Base-by-base conservation (phyloP, 2,797 vertebrate genomes). In the Ctenochaetus hawaiiensis region DNA sequence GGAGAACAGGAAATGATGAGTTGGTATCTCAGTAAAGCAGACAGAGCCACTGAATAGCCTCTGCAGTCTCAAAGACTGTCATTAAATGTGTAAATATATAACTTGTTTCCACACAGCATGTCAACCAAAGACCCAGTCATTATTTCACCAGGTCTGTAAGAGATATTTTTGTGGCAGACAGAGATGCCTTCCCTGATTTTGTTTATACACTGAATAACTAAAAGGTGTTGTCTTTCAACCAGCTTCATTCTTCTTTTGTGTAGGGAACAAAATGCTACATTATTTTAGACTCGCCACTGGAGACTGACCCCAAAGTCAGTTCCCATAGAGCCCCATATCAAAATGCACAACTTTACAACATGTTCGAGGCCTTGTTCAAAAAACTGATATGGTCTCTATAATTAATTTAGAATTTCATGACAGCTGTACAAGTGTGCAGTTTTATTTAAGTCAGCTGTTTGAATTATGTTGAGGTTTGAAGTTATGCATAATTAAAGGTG, bases 1-100 rank as follows among this genome's bases (percentile, higher is more conserved):
- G 22, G 18, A 52, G 48, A 62, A 53, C 54, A 52, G 61, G 52
- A 70, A 57, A 34, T 43, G 16, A 61, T 53, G 14, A 49, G 48
- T 58, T 14, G 43, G 39, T 68, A 20, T 64, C 57, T 64, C 56
- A 14, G 60, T 67, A 54, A 85, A 41, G 60, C 45, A n/a, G 61
- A 80, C 74, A 76, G 68, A 77, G 63, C 65, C 22, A 43, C 52
- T 43, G 58, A 49, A 41, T 43, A 5, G 39, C 30, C 17, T 54
- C 22, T 45, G 44, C n/a, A 48, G n/a, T 22, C 30, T 41, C 17
- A 70, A 67, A 84, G 47, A 18, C 49, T 67, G 70, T 81, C 67
- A 82, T 77, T 78, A 80, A 67, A 78, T 37, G 30, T 34, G 26
- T 48, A 56, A 53, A 30, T 61, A 63, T 70, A 64, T 67, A 57